Conservation (phyloP, 2,888 invertebrate species). For the Orchesella flavescens region DNA sequence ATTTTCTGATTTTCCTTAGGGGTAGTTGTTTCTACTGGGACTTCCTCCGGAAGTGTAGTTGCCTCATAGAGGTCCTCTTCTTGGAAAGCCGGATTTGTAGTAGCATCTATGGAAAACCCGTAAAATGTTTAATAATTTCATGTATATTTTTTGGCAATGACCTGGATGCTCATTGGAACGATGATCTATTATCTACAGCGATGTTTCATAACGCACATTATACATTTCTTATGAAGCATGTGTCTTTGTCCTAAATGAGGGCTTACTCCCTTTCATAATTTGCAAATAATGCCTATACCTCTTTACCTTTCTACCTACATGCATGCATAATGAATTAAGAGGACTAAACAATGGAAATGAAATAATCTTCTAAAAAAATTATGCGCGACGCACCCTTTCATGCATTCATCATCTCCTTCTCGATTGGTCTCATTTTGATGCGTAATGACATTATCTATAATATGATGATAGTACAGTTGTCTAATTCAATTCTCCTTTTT, state of each 20-base stretch:
- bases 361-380: background rate
- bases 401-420: too few relatives aligned
- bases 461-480: conserved; percentile 4
- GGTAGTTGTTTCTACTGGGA: conserved; percentile 55
- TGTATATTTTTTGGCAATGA: background rate
- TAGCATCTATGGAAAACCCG: conserved; percentile 42
- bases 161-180: background rate
- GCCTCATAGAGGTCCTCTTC: conserved; percentile 65
- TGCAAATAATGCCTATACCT: too few relatives aligned
- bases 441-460: background rate
- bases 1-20: conserved; percentile 52
- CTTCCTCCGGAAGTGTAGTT: conserved; percentile 63
- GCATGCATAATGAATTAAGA: too few relatives aligned
- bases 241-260: too few relatives aligned
- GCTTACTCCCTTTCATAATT: too few relatives aligned
- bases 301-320: too few relatives aligned
- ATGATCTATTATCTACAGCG: background rate
- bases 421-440: conserved; percentile 41
- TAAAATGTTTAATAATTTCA: conserved; percentile 10
- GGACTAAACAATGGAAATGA: background rate
- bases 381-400: conserved; percentile 13
- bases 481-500: conserved; percentile 33
- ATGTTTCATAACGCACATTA: too few relatives aligned
- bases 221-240: too few relatives aligned
- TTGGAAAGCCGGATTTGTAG: conserved; percentile 52